Percentiles rank a stretch among this genome's conserved stretches.
These are phyloP conservation scores for Ostrea denselamellosa DNA, from an alignment of 1,140 invertebrate species.

Conservation along the genomic window DNA sequence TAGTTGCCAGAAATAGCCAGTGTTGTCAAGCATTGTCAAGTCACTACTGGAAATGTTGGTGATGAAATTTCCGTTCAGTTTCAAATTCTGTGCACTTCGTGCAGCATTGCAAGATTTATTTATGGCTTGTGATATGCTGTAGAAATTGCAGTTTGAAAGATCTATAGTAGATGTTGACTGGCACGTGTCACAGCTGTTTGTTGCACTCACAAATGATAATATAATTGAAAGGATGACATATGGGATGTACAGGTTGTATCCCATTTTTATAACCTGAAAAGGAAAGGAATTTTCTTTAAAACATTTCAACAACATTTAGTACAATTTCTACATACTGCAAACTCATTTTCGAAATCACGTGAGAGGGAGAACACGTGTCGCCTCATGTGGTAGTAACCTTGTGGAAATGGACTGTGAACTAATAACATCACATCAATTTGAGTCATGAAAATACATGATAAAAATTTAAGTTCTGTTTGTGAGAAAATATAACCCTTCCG, in stretches of 20 bases:
- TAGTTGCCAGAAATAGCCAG: constrained; percentile 24
- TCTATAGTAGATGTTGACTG: not conserved
- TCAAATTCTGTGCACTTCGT: not conserved
- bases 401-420: too few relatives aligned
- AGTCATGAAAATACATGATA: too few relatives aligned
- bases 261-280: not conserved
- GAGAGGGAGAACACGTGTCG: too few relatives aligned
- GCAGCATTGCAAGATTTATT: not conserved
- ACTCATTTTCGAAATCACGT: too few relatives aligned
- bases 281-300: too few relatives aligned
- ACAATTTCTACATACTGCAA: too few relatives aligned
- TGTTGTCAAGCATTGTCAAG: not conserved
- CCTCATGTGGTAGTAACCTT: too few relatives aligned
- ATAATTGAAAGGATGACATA: not conserved
- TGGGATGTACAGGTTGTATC: not conserved
- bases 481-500: too few relatives aligned
- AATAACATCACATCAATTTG: too few relatives aligned
- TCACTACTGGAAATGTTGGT: not conserved
- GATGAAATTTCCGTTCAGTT: constrained; percentile 36
- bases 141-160: not conserved
- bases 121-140: not conserved
- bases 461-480: too few relatives aligned
- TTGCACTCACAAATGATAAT: not conserved
- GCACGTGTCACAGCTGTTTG: not conserved
- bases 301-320: too few relatives aligned